Percentiles rank a stretch among this genome's conserved stretches.
Evolutionary conservation across 64 coral and sea anemone species (phyloP).

Genomic region (Montipora efflorescens): DNA sequence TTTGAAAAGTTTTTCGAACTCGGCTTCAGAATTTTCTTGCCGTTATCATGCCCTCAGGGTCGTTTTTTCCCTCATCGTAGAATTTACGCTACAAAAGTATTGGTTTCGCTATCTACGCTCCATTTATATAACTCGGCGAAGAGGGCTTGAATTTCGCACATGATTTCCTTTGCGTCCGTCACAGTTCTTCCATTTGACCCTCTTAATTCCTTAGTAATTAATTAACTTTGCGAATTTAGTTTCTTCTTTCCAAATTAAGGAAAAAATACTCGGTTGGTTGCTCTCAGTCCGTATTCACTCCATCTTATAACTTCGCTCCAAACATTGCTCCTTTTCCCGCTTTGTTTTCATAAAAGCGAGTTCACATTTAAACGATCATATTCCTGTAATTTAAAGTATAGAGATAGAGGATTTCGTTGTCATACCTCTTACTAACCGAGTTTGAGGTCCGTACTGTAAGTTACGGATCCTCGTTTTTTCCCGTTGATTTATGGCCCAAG

Average conservation of each 20-base stretch:
- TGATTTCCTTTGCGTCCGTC: neutral
- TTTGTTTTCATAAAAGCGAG: neutral
- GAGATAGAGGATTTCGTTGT: too few species aligned
- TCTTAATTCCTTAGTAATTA: neutral
- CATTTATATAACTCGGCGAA: neutral
- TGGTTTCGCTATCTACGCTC: neutral
- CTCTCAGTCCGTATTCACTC: neutral
- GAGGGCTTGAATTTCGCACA: neutral
- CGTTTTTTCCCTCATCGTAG: neutral
- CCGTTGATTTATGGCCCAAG: too few species aligned
- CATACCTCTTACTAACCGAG: too few species aligned
- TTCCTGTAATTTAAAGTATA: neutral
- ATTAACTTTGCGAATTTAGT: neutral
- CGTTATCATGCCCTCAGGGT: neutral
- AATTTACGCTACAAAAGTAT: neutral
- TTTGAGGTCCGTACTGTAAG: too few species aligned
- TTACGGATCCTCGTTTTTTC: too few species aligned
- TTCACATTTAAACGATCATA: neutral
- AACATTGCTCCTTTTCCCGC: neutral
- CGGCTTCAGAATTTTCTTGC: neutral
- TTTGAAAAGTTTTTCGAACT: neutral
- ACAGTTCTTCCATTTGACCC: neutral
- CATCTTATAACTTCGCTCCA: neutral
- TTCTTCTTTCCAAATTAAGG: neutral
- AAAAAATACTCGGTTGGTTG: neutral